phyloP scores from a whole-genome alignment of 2,113 vertebrate genomes.

The Camelus dromedarius region DNA sequence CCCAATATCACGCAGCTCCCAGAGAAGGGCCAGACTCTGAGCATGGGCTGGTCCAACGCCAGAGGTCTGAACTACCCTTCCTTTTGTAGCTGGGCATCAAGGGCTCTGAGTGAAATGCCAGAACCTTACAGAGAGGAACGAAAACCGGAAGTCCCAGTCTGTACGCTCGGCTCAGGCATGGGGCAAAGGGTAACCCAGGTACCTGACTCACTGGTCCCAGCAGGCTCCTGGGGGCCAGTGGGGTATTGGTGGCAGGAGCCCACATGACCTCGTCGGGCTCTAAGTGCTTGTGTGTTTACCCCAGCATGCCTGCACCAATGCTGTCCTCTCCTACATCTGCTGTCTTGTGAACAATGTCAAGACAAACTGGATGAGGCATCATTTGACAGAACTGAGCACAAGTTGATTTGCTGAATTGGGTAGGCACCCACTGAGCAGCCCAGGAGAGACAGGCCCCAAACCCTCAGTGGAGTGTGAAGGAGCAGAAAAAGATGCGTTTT shows the following conservation, averaged over 20 bases:
- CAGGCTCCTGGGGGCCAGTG: neutral
- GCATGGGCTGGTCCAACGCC: too few relatives aligned
- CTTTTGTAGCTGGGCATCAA: neutral
- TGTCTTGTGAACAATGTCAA: neutral
- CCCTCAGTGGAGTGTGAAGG: neutral
- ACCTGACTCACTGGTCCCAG: neutral
- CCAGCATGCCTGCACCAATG: neutral
- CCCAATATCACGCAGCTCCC: neutral
- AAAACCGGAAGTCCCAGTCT: neutral
- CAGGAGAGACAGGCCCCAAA: neutral
- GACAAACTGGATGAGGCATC: neutral
- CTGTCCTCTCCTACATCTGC: neutral
- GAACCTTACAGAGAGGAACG: neutral
- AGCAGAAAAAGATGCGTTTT: neutral
- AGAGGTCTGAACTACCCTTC: neutral
- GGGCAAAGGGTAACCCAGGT: neutral
- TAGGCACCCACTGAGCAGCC: neutral
- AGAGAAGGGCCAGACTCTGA: neutral
- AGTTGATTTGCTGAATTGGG: neutral
- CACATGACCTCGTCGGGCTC: neutral
- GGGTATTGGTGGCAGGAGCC: neutral
- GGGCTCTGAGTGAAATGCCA: neutral
- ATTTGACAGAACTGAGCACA: neutral
- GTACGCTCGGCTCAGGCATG: accelerated
- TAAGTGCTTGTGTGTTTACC: neutral